phyloP scores from a whole-genome alignment of 2,797 vertebrate genomes.

The Coreius guichenoti region DNA sequence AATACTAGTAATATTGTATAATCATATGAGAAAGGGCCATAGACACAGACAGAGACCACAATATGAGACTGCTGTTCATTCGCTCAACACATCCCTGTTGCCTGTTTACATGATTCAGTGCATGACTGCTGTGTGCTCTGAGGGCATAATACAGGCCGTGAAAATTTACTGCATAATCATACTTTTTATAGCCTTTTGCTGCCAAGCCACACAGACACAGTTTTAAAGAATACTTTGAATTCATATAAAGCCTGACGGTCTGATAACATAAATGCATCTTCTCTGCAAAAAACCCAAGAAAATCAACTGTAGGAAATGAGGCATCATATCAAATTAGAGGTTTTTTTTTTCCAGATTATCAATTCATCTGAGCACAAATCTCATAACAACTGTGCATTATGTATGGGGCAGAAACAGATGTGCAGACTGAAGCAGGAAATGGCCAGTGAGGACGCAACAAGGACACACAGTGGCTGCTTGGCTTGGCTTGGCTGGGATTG shows the following conservation, averaged over 20 bases:
- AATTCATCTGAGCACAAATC: constrained; percentile 1
- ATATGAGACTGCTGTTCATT: constrained; percentile 16
- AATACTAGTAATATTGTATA: neutral
- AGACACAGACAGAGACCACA: neutral
- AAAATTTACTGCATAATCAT: constrained; percentile 8
- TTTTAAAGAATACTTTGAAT: constrained; percentile 11
- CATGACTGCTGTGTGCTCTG: neutral
- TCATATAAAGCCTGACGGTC: neutral
- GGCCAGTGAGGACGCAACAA: neutral
- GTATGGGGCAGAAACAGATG: constrained; percentile 4
- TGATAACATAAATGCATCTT: neutral
- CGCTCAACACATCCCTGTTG: neutral
- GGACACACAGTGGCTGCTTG: neutral
- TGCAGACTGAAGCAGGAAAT: constrained; percentile 25
- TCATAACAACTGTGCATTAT: constrained; percentile 12
- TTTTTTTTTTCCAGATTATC: neutral
- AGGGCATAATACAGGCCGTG: constrained; percentile 2
- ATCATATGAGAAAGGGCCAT: neutral
- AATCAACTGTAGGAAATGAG: neutral
- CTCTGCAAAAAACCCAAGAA: neutral
- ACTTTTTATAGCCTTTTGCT: constrained; percentile 4
- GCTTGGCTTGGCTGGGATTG: neutral
- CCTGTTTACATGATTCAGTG: constrained; percentile 27
- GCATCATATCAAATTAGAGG: constrained; percentile 12
- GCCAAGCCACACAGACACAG: neutral